Conservation (phyloP, 2,888 invertebrate genomes). For the Sceliomorpha sp. region DNA sequence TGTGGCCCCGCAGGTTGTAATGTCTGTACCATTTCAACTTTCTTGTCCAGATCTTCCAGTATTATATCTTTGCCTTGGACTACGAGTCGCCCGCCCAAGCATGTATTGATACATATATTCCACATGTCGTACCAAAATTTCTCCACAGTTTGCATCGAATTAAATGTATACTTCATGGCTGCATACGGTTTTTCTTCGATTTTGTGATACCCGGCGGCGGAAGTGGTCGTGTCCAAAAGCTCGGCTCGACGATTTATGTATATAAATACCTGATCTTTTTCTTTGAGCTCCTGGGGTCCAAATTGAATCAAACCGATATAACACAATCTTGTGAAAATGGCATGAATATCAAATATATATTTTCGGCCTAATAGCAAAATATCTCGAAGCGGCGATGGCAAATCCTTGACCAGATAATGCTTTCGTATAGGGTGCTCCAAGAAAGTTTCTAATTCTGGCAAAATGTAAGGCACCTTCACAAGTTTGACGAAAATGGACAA, state of each 20-base stretch:
- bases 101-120: constrained; percentile 85
- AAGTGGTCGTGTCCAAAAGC: constrained; percentile 85
- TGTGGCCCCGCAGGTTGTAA: constrained; percentile 78
- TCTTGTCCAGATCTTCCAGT: constrained; percentile 81
- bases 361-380: constrained; percentile 82
- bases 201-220: constrained; percentile 84
- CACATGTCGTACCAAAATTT: constrained; percentile 87
- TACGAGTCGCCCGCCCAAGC: constrained; percentile 81
- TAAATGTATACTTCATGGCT: constrained; percentile 82
- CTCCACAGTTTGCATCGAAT: constrained; percentile 82
- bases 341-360: constrained; percentile 83
- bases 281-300: constrained; percentile 84
- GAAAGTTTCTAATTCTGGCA: constrained; percentile 83
- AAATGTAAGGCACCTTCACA: constrained; percentile 82
- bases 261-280: constrained; percentile 87
- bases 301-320: constrained; percentile 87
- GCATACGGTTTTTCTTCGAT: constrained; percentile 84
- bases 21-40: constrained; percentile 81
- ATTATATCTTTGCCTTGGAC: constrained; percentile 80
- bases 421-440: constrained; percentile 85
- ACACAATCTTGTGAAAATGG: constrained; percentile 83
- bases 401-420: constrained; percentile 84
- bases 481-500: constrained; percentile 86
- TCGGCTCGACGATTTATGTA: constrained; percentile 85
- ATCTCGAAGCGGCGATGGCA: constrained; percentile 82